phyloP scores from a whole-genome alignment of 2,797 vertebrate genomes.

The Stomatorhinus walkeri region DNA sequence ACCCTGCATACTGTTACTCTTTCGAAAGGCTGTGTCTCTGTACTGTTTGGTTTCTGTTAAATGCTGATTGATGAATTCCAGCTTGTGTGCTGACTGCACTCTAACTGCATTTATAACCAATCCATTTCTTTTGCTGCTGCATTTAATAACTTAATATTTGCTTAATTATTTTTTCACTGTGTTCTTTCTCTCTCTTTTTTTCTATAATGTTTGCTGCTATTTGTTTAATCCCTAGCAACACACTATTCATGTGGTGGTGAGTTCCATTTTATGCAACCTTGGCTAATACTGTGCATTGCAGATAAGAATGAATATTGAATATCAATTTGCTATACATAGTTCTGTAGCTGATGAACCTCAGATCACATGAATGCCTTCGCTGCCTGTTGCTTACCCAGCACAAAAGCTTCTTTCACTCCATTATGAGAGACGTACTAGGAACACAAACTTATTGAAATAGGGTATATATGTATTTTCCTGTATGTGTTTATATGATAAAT shows the following conservation, averaged over 20 bases:
- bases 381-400: constrained; percentile 34
- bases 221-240: constrained; percentile 89
- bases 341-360: constrained; percentile 49
- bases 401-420: constrained; percentile 30
- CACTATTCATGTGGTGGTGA: constrained; percentile 99
- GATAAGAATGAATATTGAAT: constrained; percentile 36
- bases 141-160: constrained; percentile 49
- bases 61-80: constrained; percentile 29
- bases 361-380: constrained; percentile 57
- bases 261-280: constrained; percentile 67
- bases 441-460: not conserved
- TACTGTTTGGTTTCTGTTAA: constrained; percentile 5
- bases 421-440: not conserved
- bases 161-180: constrained; percentile 55
- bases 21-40: not conserved
- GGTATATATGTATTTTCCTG: not conserved
- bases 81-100: constrained; percentile 9
- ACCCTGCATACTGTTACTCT: not conserved
- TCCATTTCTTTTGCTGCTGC: constrained; percentile 48
- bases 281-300: constrained; percentile 26
- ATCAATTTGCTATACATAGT: constrained; percentile 29
- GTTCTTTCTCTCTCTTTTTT: constrained; percentile 71
- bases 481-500: not conserved
- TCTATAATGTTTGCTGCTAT: constrained; percentile 86
- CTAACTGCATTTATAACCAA: constrained; percentile 38